Percentiles rank a stretch among this genome's conserved stretches.
phyloP scores from a whole-genome alignment of 2,797 vertebrate genomes.

The Tauraco hartlaubi region DNA sequence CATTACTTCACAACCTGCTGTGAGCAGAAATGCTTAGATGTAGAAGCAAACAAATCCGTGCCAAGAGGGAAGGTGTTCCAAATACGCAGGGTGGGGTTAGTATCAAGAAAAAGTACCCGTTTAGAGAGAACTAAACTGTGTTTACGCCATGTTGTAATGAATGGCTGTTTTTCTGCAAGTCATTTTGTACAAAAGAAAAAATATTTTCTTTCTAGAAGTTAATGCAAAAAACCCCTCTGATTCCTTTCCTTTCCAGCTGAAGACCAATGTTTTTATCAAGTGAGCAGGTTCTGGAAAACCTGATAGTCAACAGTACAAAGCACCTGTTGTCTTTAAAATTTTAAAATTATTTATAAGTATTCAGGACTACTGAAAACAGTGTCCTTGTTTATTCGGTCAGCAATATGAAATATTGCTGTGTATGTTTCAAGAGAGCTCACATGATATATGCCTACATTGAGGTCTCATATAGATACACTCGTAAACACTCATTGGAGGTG shows the following conservation, averaged over 20 bases:
- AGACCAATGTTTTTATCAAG: neutral
- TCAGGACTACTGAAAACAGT: neutral
- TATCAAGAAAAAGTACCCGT: neutral
- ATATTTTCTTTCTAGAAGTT: neutral
- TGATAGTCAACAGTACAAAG: neutral
- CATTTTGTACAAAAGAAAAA: neutral
- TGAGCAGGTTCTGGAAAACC: neutral
- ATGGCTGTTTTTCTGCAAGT: neutral
- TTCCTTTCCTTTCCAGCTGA: neutral
- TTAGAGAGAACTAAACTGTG: neutral
- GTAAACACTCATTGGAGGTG: neutral
- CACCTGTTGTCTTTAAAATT: neutral
- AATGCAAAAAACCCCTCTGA: neutral
- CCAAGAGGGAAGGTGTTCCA: conserved; percentile 22
- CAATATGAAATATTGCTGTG: neutral
- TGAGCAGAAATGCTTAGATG: conserved; percentile 40
- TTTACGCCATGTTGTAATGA: neutral
- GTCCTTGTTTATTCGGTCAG: neutral
- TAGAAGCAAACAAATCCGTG: conserved; percentile 43
- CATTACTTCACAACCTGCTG: conserved; percentile 36
- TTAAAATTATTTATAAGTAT: neutral
- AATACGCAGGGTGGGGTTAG: neutral
- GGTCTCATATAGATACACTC: neutral
- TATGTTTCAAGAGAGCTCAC: neutral
- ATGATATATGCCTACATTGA: fast-evolving